These are phyloP conservation scores for Pterois miles DNA, from an alignment of 2,797 vertebrate genomes.

Conservation along the genomic window DNA sequence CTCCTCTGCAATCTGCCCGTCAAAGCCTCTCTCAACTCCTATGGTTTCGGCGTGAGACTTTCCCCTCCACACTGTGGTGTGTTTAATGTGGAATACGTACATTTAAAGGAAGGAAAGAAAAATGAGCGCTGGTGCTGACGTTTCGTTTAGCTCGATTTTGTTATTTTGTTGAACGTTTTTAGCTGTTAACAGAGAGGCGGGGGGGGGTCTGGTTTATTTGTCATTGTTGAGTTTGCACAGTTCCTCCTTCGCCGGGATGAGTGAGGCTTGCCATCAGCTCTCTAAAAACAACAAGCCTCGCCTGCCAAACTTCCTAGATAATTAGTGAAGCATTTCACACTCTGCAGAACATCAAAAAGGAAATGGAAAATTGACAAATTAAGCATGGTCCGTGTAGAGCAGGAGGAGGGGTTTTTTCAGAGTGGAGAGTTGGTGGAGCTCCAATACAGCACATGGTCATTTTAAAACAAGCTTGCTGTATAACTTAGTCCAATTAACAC, in stretches of 20 bases:
- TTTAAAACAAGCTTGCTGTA: constrained; percentile 39
- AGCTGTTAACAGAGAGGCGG: constrained; percentile 44
- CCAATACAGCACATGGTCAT: constrained; percentile 58
- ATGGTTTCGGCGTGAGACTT: constrained; percentile 32
- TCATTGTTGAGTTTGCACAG: constrained; percentile 71
- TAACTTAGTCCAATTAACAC: constrained; percentile 29
- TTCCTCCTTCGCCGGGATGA: constrained; percentile 66
- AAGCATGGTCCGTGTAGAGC: constrained; percentile 37
- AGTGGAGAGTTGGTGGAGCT: constrained; percentile 39
- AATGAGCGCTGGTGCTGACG: constrained; percentile 59
- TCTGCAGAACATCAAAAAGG: constrained; percentile 78
- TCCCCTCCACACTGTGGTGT: constrained; percentile 27
- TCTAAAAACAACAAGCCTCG: constrained; percentile 78
- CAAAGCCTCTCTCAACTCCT: constrained; percentile 54
- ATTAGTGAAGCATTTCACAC: constrained; percentile 84
- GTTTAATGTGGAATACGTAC: constrained; percentile 68
- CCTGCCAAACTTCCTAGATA: constrained; percentile 82
- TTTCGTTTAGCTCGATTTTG: constrained; percentile 61
- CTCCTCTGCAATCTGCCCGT: constrained; percentile 58
- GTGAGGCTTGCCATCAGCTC: constrained; percentile 77
- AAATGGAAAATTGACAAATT: constrained; percentile 80
- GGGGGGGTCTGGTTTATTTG: constrained; percentile 60
- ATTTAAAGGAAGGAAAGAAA: constrained; percentile 51
- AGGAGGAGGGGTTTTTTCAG: constrained; percentile 9
- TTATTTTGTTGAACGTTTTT: constrained; percentile 60